A percentile compares a stretch with the other conserved stretches of the same genome.
Evolutionary conservation across 2,888 invertebrate genomes (phyloP).

Genomic region (Callyntrura sp.): DNA sequence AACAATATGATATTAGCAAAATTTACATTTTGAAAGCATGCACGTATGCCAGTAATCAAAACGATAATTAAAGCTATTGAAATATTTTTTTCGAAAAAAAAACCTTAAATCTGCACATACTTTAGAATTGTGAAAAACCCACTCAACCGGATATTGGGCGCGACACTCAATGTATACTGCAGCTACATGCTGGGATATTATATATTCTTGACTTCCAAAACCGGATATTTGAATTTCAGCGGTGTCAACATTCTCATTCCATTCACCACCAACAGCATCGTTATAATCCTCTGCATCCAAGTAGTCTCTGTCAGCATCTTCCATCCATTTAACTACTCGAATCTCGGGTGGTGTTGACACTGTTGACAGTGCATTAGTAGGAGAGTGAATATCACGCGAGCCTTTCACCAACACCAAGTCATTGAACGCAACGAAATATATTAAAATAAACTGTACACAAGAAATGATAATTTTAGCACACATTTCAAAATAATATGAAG

Average conservation of each 20-base stretch:
- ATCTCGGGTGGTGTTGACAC: constrained; percentile 57
- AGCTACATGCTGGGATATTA: constrained; percentile 75
- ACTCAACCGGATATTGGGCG: constrained; percentile 77
- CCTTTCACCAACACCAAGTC: background rate
- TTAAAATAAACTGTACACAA: no score
- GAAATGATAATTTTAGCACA: no score
- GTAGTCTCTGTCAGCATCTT: constrained; percentile 48
- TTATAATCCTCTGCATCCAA: background rate
- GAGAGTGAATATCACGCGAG: background rate
- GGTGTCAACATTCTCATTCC: constrained; percentile 65
- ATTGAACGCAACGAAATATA: no score
- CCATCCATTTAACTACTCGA: constrained; percentile 62
- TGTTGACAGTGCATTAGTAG: background rate
- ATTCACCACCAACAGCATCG: background rate
- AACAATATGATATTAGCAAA: no score
- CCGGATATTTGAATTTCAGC: constrained; percentile 54
- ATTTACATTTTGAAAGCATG: no score
- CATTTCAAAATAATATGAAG: no score
- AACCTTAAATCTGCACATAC: no score
- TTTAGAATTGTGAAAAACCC: constrained; percentile 74
- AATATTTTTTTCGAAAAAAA: no score
- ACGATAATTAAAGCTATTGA: no score
- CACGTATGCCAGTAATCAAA: no score
- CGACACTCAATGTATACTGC: constrained; percentile 71
- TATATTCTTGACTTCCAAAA: constrained; percentile 57